These are phyloP conservation scores for Euglossa dilemma DNA, from an alignment of 1,140 invertebrate genomes.

Conservation along the genomic window DNA sequence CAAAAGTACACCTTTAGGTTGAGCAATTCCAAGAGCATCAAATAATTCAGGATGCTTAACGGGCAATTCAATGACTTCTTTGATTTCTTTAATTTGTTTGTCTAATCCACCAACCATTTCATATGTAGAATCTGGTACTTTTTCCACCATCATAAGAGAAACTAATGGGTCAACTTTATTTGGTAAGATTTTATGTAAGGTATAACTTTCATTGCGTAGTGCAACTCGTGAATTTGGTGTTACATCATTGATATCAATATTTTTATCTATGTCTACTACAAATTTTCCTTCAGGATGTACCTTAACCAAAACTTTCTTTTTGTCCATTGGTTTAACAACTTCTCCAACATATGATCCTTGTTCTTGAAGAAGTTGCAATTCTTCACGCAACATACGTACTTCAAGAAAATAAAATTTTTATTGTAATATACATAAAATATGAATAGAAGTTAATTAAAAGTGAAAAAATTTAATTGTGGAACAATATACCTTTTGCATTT, in stretches of 20 bases:
- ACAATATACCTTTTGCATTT: slow-evolving; percentile 95
- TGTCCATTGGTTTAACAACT: slow-evolving; percentile 99
- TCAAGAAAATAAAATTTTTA: slow-evolving; percentile 54
- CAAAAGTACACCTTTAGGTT: slow-evolving; percentile 98
- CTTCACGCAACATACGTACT: slow-evolving; percentile 99
- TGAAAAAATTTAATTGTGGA: slow-evolving; percentile 20
- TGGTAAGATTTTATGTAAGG: slow-evolving; percentile 98
- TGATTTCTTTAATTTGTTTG: slow-evolving; percentile 99
- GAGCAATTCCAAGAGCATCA: slow-evolving; percentile 99
- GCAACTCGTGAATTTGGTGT: slow-evolving; percentile 99
- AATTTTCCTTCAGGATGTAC: slow-evolving; percentile 99
- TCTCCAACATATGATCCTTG: slow-evolving; percentile 99
- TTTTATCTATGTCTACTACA: slow-evolving; percentile 99
- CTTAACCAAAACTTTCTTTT: slow-evolving; percentile 99
- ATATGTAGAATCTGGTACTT: slow-evolving; percentile 99
- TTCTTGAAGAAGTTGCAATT: slow-evolving; percentile 98
- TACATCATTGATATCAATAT: slow-evolving; percentile 99
- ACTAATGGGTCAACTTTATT: slow-evolving; percentile 99
- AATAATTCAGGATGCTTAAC: slow-evolving; percentile 99
- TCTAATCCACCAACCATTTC: slow-evolving; percentile 99
- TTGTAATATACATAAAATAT: slow-evolving; percentile 1
- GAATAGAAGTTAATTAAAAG: background rate
- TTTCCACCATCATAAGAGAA: slow-evolving; percentile 99
- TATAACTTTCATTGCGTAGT: slow-evolving; percentile 99
- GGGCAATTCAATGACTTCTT: slow-evolving; percentile 99